Evolutionary conservation across 2,888 invertebrate species (phyloP).

Genomic region (Heteropelma amictum): DNA sequence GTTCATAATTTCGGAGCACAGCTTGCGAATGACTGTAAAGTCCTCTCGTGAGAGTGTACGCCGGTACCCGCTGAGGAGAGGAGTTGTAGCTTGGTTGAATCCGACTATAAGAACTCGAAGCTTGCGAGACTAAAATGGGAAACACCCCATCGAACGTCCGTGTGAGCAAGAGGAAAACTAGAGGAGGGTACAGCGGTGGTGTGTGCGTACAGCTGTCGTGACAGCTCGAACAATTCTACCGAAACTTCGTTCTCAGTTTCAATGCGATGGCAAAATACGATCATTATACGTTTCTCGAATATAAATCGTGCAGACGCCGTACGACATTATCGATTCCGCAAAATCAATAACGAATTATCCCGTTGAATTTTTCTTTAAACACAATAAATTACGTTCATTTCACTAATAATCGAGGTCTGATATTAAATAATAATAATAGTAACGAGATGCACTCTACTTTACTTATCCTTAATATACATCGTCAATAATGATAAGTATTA

Average conservation of each 20-base stretch:
- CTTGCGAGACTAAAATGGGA: slow-evolving; percentile 23
- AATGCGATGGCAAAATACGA: slow-evolving; percentile 30
- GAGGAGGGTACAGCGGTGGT: slow-evolving; percentile 1
- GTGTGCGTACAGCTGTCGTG: not conserved
- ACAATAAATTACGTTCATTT: too few relatives aligned
- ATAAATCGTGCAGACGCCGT: too few relatives aligned
- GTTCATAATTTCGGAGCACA: slow-evolving; percentile 46
- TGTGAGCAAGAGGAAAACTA: too few relatives aligned
- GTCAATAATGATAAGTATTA: too few relatives aligned
- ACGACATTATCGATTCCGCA: too few relatives aligned
- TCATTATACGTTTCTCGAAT: too few relatives aligned
- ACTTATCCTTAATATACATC: too few relatives aligned
- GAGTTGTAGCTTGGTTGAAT: not conserved
- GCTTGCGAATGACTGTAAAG: slow-evolving; percentile 47
- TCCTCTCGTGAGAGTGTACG: slow-evolving; percentile 22
- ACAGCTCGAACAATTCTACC: slow-evolving; percentile 31
- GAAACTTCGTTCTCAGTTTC: slow-evolving; percentile 33
- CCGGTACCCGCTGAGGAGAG: slow-evolving; percentile 10
- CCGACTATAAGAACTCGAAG: slow-evolving; percentile 11
- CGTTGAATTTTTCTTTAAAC: too few relatives aligned
- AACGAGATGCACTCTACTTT: too few relatives aligned
- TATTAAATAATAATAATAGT: too few relatives aligned
- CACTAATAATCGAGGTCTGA: too few relatives aligned
- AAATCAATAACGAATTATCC: too few relatives aligned
- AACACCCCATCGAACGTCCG: slow-evolving; percentile 40